Conservation (phyloP, 2,797 vertebrate genomes). For the Mus spretus region DNA sequence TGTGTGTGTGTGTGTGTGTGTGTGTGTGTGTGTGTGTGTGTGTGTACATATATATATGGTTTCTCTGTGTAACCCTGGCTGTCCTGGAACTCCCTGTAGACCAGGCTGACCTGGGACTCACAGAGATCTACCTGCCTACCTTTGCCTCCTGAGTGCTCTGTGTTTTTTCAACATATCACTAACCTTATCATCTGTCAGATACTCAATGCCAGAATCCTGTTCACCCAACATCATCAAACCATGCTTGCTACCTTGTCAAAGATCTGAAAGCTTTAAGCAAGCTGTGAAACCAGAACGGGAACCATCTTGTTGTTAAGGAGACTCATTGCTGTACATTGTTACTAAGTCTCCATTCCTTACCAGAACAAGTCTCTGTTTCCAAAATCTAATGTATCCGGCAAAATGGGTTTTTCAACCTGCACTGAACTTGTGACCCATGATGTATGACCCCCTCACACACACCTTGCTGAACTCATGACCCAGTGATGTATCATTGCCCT, state of each 20-base stretch:
- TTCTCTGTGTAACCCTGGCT: too few species aligned
- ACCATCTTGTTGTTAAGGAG: background rate
- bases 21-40: too few species aligned
- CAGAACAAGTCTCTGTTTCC: background rate
- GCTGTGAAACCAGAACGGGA: background rate
- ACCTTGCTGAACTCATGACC: background rate
- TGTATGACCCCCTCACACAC: background rate
- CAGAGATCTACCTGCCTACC: background rate
- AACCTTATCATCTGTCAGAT: background rate
- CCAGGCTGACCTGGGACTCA: background rate
- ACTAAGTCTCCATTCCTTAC: background rate
- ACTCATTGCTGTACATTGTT: too few species aligned
- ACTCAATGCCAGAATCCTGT: background rate
- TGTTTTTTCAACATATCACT: background rate
- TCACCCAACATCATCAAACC: background rate
- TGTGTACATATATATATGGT: too few species aligned
- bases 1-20: too few species aligned
- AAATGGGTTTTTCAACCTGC: background rate
- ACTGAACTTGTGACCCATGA: background rate
- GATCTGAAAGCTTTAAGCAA: background rate
- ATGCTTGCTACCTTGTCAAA: background rate
- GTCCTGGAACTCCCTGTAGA: background rate
- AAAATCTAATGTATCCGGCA: background rate
- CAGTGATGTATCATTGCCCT: background rate
- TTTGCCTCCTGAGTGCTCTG: background rate